phyloP scores from a whole-genome alignment of 2,113 vertebrate genomes.

The Trogon melanurus region DNA sequence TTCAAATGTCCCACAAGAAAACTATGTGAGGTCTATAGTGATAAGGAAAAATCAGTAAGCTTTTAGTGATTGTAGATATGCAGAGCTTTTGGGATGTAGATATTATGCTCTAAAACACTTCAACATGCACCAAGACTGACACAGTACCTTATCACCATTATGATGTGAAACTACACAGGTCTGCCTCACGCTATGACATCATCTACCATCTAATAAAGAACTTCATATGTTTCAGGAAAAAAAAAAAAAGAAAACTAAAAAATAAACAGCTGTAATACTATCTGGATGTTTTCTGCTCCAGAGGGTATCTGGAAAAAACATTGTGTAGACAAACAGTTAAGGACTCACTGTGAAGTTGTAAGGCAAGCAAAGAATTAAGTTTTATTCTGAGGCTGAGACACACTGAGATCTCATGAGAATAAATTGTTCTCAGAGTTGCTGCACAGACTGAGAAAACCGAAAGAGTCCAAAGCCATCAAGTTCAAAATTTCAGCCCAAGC shows the following conservation, averaged over 20 bases:
- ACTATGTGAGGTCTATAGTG: not conserved
- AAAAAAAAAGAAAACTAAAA: not conserved
- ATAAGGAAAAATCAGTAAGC: not conserved
- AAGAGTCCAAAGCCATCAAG: not conserved
- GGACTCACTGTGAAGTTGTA: not conserved
- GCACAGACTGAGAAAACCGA: not conserved
- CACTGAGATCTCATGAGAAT: not conserved
- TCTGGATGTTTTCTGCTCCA: not conserved
- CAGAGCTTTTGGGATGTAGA: not conserved
- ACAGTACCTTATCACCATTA: not conserved
- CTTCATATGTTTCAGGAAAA: not conserved
- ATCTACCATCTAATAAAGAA: not conserved
- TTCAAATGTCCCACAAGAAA: not conserved
- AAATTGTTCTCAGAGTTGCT: not conserved
- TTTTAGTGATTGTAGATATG: not conserved
- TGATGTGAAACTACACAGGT: not conserved
- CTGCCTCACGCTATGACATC: not conserved
- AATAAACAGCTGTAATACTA: rapidly evolving
- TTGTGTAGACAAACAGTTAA: not conserved
- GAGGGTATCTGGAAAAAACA: not conserved
- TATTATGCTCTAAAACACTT: not conserved
- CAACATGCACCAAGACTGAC: not conserved
- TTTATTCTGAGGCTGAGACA: not conserved
- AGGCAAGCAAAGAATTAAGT: not conserved
- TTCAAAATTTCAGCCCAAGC: not conserved